Evolutionary conservation across 2,113 vertebrate species (phyloP), one percentile per base, ranked within the genome.

Genomic region (Microtus richardsoni): DNA sequence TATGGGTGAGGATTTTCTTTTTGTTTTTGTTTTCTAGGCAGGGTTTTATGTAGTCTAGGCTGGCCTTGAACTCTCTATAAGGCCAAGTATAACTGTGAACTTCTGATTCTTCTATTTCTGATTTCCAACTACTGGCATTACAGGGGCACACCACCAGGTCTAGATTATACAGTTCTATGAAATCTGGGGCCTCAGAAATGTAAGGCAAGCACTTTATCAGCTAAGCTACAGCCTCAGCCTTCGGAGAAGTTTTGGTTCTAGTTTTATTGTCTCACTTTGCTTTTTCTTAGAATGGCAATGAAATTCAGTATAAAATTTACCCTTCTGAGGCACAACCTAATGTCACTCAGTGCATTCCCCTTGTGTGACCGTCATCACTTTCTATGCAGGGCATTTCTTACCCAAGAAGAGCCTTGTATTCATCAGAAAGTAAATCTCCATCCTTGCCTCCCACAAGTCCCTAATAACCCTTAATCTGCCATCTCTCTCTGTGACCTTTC

Each of bases 291-390:
- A 66, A 86, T 70, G 58, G 12, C 66, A 41, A 13, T 54, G 14
- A 89, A 78, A 91, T 70, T 68, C 41, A 89, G 62, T 19, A 70
- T 54, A 28, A 62, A 95, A 91, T 41, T 80, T 30, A 73, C 47
- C 66, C 73, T 33, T 91, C 11, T 58, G 22, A 80, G 36, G 36
- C 12, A 14, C 78, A 58, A 44, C 60, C 71, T 16, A 30, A 12
- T 92, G 36, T 14, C 16, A 91, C 39, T 92, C 49, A 24, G 19
- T 30, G 36, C 11, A 36, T 36, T 95, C 5, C 68, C 8, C 66
- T n/a, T 60, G 5, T 39, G 54, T 80, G 4, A 64, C 26, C 5
- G 30, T 70, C 28, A 87, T 64, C 39, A 54, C n/a, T 54, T 28
- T 1, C 60, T 82, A 82, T 26, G 33, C 44, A 88, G 60, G 79